phyloP scores from a whole-genome alignment of 2,113 vertebrate species.

The Acanthisitta chloris region DNA sequence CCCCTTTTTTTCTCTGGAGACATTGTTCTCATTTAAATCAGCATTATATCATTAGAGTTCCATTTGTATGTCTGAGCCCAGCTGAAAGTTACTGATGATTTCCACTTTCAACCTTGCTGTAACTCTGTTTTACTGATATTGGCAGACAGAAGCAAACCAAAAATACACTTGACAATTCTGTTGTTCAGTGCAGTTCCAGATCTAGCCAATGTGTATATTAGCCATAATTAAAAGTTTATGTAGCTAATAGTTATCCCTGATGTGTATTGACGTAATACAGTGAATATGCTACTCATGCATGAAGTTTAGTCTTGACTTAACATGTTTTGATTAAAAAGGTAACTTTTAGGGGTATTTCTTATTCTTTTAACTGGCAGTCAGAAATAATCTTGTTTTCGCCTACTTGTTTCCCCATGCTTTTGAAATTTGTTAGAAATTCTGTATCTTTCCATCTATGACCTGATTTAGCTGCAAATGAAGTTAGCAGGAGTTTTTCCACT shows the following conservation, averaged over 20 bases:
- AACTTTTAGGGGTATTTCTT: background rate
- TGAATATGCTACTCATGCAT: background rate
- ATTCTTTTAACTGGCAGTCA: background rate
- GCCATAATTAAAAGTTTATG: background rate
- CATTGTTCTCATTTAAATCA: background rate
- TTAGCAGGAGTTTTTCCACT: background rate
- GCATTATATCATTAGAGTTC: background rate
- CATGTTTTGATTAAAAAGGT: background rate
- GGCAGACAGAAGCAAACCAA: background rate
- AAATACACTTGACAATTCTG: background rate
- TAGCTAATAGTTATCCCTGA: background rate
- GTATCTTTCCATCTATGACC: background rate
- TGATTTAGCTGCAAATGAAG: background rate
- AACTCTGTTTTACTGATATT: background rate
- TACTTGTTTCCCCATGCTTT: background rate
- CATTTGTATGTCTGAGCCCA: background rate
- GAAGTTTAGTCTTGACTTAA: background rate
- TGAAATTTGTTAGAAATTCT: background rate
- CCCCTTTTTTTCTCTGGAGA: background rate
- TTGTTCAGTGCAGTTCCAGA: background rate
- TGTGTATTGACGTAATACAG: fast-evolving
- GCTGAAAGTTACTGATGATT: background rate
- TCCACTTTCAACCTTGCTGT: background rate
- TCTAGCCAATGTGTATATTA: background rate
- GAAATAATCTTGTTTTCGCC: background rate